phyloP scores from a whole-genome alignment of 2,888 invertebrate species.

The Xylota sylvarum region DNA sequence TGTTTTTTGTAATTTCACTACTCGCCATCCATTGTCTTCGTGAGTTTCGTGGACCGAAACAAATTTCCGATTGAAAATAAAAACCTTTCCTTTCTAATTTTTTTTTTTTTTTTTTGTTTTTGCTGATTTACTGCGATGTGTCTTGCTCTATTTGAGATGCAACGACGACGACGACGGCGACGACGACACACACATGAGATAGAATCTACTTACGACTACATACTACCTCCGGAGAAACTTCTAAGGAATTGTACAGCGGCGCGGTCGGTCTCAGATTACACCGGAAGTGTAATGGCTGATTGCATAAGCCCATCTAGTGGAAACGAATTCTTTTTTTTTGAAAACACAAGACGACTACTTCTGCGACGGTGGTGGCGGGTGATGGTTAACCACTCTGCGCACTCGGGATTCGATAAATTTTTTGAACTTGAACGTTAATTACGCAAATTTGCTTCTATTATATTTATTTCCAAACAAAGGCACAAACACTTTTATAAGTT shows the following conservation, averaged over 20 bases:
- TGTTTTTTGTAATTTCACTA: constrained; percentile 17
- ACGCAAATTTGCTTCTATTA: constrained; percentile 31
- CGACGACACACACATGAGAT: constrained; percentile 30
- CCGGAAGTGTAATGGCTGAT: constrained; percentile 74
- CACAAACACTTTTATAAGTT: not conserved
- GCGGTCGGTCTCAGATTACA: constrained; percentile 49
- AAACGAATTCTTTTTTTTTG: constrained; percentile 61
- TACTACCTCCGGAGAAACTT: constrained; percentile 29
- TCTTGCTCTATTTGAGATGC: constrained; percentile 72
- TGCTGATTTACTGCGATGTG: constrained; percentile 62
- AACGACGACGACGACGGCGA: constrained; percentile 16
- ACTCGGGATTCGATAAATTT: constrained; percentile 43
- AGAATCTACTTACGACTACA: constrained; percentile 4
- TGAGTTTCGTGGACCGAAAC: constrained; percentile 74
- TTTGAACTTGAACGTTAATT: constrained; percentile 67
- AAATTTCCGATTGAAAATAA: constrained; percentile 54
- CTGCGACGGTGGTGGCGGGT: no score
- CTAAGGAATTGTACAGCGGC: constrained; percentile 10
- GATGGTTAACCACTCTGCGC: not conserved
- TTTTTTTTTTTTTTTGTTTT: constrained; percentile 25
- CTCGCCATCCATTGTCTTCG: constrained; percentile 44
- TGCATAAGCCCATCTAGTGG: constrained; percentile 66
- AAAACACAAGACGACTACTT: constrained; percentile 12
- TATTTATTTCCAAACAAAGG: not conserved
- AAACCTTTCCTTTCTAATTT: constrained; percentile 53